These are phyloP conservation scores for Artemia sinica DNA, from an alignment of 2,888 invertebrate genomes.

Conservation along the genomic window DNA sequence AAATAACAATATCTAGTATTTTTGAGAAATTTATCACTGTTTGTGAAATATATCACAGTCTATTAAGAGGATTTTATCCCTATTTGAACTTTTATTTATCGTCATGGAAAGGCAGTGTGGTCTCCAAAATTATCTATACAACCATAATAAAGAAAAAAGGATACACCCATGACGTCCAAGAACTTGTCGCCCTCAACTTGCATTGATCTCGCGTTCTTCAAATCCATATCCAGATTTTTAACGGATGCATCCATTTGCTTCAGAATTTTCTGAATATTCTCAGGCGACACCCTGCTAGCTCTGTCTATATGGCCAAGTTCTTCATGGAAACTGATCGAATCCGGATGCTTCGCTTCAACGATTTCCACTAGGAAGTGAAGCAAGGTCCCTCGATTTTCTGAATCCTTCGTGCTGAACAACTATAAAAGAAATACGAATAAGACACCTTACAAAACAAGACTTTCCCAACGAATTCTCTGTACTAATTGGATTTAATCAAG, in stretches of 20 bases:
- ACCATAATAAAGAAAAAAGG: slow-evolving; percentile 33
- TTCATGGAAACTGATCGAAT: slow-evolving; percentile 59
- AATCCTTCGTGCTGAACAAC: slow-evolving; percentile 74
- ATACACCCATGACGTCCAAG: slow-evolving; percentile 69
- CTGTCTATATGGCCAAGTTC: slow-evolving; percentile 78
- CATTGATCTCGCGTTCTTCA: slow-evolving; percentile 65
- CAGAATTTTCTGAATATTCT: slow-evolving; percentile 57
- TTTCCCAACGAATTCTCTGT: too few species aligned
- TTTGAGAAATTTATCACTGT: too few species aligned
- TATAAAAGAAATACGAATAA: slow-evolving; percentile 32
- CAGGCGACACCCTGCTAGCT: slow-evolving; percentile 68
- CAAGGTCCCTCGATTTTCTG: slow-evolving; percentile 77
- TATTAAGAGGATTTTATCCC: too few species aligned
- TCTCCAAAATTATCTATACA: too few species aligned
- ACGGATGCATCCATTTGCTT: slow-evolving; percentile 73
- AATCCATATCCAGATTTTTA: slow-evolving; percentile 70
- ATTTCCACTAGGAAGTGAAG: slow-evolving; percentile 78
- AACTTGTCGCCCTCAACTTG: slow-evolving; percentile 57
- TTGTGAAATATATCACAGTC: too few species aligned
- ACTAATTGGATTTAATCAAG: too few species aligned
- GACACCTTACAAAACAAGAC: too few species aligned
- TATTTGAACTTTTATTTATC: too few species aligned
- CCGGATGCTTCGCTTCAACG: slow-evolving; percentile 72
- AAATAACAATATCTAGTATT: too few species aligned
- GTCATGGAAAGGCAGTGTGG: too few species aligned